Percentiles rank a stretch among this genome's conserved stretches.
Conservation (phyloP, 1,140 invertebrate genomes). For the Drosophila bifasciata region DNA sequence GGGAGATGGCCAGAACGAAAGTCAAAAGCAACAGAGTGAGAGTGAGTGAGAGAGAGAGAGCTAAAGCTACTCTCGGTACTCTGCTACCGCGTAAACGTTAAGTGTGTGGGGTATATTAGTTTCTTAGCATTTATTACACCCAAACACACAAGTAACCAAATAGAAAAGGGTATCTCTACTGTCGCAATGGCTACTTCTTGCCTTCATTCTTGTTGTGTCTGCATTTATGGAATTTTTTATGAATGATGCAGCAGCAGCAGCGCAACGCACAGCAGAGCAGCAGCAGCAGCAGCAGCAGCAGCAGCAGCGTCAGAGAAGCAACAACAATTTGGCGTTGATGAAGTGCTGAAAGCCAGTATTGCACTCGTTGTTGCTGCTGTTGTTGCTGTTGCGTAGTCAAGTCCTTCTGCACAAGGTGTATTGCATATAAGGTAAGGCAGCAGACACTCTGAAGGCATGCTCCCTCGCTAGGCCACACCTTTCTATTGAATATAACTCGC, state of each 20-base stretch:
- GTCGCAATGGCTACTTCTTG: too few relatives aligned
- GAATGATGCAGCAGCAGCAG: slow-evolving; percentile 65
- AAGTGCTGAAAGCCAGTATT: slow-evolving; percentile 49
- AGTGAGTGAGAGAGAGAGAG: too few relatives aligned
- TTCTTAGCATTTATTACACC: too few relatives aligned
- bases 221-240: slow-evolving; percentile 72
- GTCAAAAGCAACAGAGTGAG: too few relatives aligned
- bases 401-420: slow-evolving; percentile 31
- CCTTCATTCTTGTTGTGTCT: slow-evolving; percentile 36
- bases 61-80: too few relatives aligned
- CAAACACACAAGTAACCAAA: too few relatives aligned
- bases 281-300: slow-evolving; percentile 25
- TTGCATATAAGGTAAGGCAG: too few relatives aligned
- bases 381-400: slow-evolving; percentile 28
- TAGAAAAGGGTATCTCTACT: too few relatives aligned
- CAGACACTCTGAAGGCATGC: too few relatives aligned
- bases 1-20: too few relatives aligned
- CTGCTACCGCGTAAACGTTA: too few relatives aligned
- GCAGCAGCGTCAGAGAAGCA: not conserved
- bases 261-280: not conserved
- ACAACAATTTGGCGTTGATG: slow-evolving; percentile 50
- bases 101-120: too few relatives aligned
- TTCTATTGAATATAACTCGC: slow-evolving; percentile 6
- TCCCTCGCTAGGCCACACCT: not conserved
- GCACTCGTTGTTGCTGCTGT: slow-evolving; percentile 20